phyloP scores from a whole-genome alignment of 2,113 vertebrate genomes.

The Microcebus ravelobensis region DNA sequence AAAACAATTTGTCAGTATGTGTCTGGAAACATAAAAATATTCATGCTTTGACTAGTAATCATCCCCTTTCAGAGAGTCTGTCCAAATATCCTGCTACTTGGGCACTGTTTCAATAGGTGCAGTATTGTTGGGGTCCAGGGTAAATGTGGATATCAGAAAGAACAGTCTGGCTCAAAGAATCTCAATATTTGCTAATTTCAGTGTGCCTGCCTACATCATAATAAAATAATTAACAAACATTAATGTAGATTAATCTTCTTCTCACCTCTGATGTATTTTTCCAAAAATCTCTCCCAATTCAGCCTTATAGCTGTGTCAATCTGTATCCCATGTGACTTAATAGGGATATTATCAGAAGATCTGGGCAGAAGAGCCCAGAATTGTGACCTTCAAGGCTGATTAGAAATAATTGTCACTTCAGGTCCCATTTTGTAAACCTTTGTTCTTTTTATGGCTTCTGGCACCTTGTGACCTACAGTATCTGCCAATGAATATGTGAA shows the following conservation, averaged over 20 bases:
- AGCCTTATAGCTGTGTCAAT: background rate
- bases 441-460: conserved; percentile 22
- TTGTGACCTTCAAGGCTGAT: background rate
- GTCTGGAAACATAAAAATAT: conserved; percentile 35
- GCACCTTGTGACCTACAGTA: background rate
- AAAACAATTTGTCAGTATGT: conserved; percentile 14
- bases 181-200: conserved; percentile 42
- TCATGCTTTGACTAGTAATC: background rate
- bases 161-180: background rate
- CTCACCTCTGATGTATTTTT: background rate
- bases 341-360: background rate
- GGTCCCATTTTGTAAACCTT: background rate
- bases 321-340: background rate
- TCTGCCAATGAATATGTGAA: background rate
- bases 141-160: background rate
- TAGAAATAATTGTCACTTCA: conserved; percentile 12
- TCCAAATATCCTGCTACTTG: conserved; percentile 7
- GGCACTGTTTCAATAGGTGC: background rate
- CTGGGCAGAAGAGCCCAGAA: background rate
- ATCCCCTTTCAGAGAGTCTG: conserved; percentile 7
- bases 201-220: background rate
- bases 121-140: background rate
- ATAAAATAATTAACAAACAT: conserved; percentile 40
- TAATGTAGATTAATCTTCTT: conserved; percentile 1
- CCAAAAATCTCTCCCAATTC: background rate